Evolutionary conservation across 2,888 invertebrate genomes (phyloP), one percentile per base, ranked within the genome.

Genomic region (Tricholauxania praeusta): DNA sequence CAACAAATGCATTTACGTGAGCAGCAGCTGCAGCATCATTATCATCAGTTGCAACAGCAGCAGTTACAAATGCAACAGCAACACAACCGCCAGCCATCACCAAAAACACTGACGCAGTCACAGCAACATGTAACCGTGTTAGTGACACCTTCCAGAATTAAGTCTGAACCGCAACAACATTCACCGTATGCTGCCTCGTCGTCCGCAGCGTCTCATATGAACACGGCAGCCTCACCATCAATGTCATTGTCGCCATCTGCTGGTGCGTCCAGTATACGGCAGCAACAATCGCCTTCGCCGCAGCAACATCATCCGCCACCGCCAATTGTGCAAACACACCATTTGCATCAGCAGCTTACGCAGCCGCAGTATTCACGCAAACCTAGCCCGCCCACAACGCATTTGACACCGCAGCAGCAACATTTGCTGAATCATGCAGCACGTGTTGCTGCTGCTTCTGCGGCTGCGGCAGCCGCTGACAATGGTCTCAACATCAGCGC

Each of bases 121-220:
- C 83, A 86, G 64, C 85, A 86, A 65, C 87, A 87, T 79, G 88
- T 87, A 53, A 88, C 89, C 57, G 89, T 90, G 73, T 84, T 90
- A 68, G 88, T 89, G 75, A 89, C 89, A 71, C 89, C 90, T 32
- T 86, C 88, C 67, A 87, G 89, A 74, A 85, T 88, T 72, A 88
- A 88, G 80, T 83, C 85, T 75, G 88, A 87, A 81, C 85, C 75
- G 49, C 78, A 76, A 53, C 75, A 71, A 68, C 75, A 75, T 19
- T 77, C 78, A 71, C 73, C 76, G 72, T 77, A 77, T 76, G 71
- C 78, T 74, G 32, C 78, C 71, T 51, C 75, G 73, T 49, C 74
- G 62, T 57, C 75, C 62, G 22, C 74, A 60, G n/a, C 76, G 73
- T 60, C 75, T 74, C 77, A 78, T 53, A 78, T 79, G 70, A 65